Evolutionary conservation across 2,797 vertebrate genomes (phyloP), one percentile per base, ranked within the genome.

Genomic region (Lemur catta): DNA sequence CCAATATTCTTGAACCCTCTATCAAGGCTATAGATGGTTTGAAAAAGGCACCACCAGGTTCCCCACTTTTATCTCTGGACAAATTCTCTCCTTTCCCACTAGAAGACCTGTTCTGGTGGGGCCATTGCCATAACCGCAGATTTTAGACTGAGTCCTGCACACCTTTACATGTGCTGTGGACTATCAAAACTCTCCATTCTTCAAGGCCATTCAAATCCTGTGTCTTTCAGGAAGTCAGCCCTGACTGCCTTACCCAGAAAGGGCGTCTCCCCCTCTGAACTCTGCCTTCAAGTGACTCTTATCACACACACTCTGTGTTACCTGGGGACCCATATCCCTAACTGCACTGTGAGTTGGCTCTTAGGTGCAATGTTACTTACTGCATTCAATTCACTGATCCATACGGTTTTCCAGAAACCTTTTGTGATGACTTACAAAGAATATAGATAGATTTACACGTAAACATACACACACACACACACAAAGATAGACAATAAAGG

Each of bases 231-330:
- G 75, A 96, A 96, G 90, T 76, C 78, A 75, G 17, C 67, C 74
- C 85, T 88, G 89, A 81, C n/a, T 33, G n/a, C 41, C 72, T 80
- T 76, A 88, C 76, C 84, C 85, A 95, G 52, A 92, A 96, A 95
- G 38, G 84, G 52, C 2, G 9, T 69, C 41, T 97, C 35, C 76
- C 46, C 65, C 28, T 88, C 52, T 86, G 72, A 92, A 46, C 74
- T 76, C 50, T 30, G 65, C n/a, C 84, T 59, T 50, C 13, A 75
- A 69, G 38, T 33, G 41, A 69, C 67, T 89, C 59, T 57, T 63
- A 71, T 1, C 63, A 50, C 26, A 52, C 22, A 78, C 12, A 26
- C 63, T 43, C 46, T 3, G 11, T 46, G n/a, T 59, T 22, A 38
- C 41, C 46, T 13, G 4, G 7, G 69, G 26, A 59, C 4, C 0